Evolutionary conservation across 2,797 vertebrate species (phyloP).

Genomic region (Melanogrammus aeglefinus): DNA sequence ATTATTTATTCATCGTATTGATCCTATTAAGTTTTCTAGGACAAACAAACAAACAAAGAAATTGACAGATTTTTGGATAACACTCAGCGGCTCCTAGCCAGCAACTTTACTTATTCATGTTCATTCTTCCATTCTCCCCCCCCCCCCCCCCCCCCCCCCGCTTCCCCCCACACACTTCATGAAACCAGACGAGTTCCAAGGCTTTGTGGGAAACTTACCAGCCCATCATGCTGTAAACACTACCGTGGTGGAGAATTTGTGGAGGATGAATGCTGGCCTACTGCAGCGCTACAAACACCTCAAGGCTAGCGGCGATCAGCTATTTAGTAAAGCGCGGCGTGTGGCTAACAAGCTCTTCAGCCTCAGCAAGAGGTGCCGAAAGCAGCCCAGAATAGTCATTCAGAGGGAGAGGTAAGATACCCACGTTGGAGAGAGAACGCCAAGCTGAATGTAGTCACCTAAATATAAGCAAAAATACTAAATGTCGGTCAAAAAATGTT

Average conservation of each 20-base stretch:
- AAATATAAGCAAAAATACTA: background rate
- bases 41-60: constrained; percentile 37
- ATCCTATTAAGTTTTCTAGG: constrained; percentile 30
- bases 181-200: constrained; percentile 90
- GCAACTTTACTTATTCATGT: constrained; percentile 53
- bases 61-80: constrained; percentile 21
- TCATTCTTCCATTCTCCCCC: constrained; percentile 4
- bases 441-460: background rate
- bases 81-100: constrained; percentile 37
- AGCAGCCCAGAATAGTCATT: constrained; percentile 85
- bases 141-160: background rate
- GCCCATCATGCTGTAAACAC: constrained; percentile 89
- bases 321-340: constrained; percentile 84
- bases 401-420: constrained; percentile 86
- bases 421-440: background rate
- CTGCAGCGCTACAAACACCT: constrained; percentile 89
- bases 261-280: constrained; percentile 86
- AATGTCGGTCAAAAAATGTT: background rate
- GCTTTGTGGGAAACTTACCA: constrained; percentile 89
- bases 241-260: constrained; percentile 87
- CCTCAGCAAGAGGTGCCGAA: constrained; percentile 91
- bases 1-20: constrained; percentile 16
- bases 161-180: background rate
- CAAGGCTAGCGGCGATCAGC: constrained; percentile 81
- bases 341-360: constrained; percentile 90